Evolutionary conservation across 2,888 invertebrate species (phyloP).

Genomic region (Cephonodes hylas): DNA sequence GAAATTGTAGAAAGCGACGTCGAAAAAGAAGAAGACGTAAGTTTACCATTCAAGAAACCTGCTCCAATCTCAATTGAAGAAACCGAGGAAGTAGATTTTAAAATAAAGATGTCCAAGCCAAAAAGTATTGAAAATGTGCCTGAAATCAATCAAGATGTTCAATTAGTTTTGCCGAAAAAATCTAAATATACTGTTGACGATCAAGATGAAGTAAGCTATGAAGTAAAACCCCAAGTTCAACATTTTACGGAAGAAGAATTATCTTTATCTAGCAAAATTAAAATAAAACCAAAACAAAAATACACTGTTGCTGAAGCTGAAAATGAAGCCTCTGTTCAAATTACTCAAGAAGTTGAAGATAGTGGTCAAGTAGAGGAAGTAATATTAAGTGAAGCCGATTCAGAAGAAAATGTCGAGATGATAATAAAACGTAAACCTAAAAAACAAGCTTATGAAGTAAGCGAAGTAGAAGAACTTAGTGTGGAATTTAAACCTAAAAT

Average conservation of each 20-base stretch:
- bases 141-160: constrained; percentile 81
- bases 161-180: constrained; percentile 86
- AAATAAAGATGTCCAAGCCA: constrained; percentile 57
- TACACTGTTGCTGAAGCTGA: constrained; percentile 84
- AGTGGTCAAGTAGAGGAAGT: constrained; percentile 84
- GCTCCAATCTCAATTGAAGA: constrained; percentile 56
- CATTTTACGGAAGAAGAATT: constrained; percentile 86
- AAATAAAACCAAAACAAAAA: constrained; percentile 83
- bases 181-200: constrained; percentile 84
- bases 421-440: constrained; percentile 72
- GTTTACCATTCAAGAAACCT: constrained; percentile 64
- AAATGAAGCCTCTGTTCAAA: constrained; percentile 84
- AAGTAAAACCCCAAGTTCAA: constrained; percentile 61
- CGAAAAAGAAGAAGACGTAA: constrained; percentile 65
- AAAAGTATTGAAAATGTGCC: constrained; percentile 57
- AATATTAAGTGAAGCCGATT: constrained; percentile 82
- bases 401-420: constrained; percentile 81
- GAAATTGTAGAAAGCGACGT: constrained; percentile 74
- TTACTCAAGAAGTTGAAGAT: constrained; percentile 84
- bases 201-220: constrained; percentile 82
- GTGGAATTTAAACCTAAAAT: constrained; percentile 77
- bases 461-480: constrained; percentile 83
- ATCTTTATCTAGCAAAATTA: constrained; percentile 86
- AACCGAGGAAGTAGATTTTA: constrained; percentile 65
- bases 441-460: constrained; percentile 81